Conservation (phyloP, 2,113 vertebrate genomes). For the Etheostoma cragini region DNA sequence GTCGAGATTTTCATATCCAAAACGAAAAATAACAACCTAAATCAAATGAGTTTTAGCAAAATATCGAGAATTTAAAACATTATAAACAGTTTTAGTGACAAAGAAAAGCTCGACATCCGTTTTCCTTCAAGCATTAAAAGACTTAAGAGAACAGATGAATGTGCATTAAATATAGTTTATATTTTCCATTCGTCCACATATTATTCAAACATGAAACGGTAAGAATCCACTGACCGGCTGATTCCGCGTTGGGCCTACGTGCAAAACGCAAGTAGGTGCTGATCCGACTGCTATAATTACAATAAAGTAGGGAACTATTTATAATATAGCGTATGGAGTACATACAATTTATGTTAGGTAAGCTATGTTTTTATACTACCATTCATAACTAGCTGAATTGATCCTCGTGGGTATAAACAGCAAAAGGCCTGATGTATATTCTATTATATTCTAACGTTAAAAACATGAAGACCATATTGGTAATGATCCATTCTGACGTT, state of each 20-base stretch:
- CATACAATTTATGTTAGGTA: no score
- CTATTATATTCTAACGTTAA: not conserved
- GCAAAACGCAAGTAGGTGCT: fast-evolving
- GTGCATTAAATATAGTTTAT: not conserved
- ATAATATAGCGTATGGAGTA: no score
- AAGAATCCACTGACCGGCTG: not conserved
- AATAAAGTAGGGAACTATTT: not conserved
- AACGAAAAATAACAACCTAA: not conserved
- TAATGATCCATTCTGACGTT: not conserved
- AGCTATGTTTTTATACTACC: no score
- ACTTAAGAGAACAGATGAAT: not conserved
- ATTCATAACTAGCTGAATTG: not conserved
- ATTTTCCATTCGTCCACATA: not conserved
- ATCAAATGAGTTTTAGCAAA: not conserved
- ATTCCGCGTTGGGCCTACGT: not conserved
- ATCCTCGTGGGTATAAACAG: not conserved
- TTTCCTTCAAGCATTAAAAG: not conserved
- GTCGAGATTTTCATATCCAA: fast-evolving
- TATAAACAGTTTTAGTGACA: not conserved
- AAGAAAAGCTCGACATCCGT: fast-evolving
- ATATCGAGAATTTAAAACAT: not conserved
- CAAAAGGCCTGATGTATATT: not conserved
- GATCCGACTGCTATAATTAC: not conserved
- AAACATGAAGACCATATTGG: not conserved
- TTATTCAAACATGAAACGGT: not conserved